Evolutionary conservation across 2,113 vertebrate genomes (phyloP).

Genomic region (Hippopotamus amphibius): DNA sequence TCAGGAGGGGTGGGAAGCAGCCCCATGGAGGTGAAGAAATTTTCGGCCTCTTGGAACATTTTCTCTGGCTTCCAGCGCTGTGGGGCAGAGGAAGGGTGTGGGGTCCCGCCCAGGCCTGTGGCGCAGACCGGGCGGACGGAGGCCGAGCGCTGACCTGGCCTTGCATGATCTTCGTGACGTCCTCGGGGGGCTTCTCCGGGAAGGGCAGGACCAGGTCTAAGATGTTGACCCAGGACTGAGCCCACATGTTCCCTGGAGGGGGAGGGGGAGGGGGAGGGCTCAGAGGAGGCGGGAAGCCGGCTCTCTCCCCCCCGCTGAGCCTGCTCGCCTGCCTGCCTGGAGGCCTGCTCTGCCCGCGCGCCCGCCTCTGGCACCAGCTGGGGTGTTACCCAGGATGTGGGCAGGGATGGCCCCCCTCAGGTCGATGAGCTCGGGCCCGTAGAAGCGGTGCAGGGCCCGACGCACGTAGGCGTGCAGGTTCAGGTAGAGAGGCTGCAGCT

Average conservation of each 20-base stretch:
- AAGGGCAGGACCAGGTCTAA: slow-evolving; percentile 92
- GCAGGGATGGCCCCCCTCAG: slow-evolving; percentile 94
- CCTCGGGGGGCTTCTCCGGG: slow-evolving; percentile 91
- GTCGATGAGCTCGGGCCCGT: slow-evolving; percentile 89
- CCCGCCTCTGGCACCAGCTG: not conserved
- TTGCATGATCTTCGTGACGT: slow-evolving; percentile 94
- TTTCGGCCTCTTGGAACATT: slow-evolving; percentile 94
- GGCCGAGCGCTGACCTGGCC: slow-evolving; percentile 86
- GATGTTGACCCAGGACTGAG: slow-evolving; percentile 96
- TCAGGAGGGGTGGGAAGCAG: slow-evolving; percentile 88
- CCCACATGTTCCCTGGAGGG: slow-evolving; percentile 97
- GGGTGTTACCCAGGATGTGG: slow-evolving; percentile 92
- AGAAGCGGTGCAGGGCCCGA: slow-evolving; percentile 90
- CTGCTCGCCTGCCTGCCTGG: not conserved
- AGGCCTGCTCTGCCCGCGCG: not conserved
- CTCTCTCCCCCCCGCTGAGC: not conserved
- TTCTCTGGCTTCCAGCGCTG: slow-evolving; percentile 91
- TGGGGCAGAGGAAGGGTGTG: not conserved
- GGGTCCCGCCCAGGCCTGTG: not conserved
- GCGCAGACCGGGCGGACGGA: not conserved
- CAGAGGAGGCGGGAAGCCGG: not conserved
- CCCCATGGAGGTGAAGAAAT: slow-evolving; percentile 92
- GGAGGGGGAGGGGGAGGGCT: not conserved
- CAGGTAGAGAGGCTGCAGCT: slow-evolving; percentile 94
- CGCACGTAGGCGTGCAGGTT: slow-evolving; percentile 94